Conservation (phyloP, 1,140 invertebrate species). For the Temnothorax curvispinosus region DNA sequence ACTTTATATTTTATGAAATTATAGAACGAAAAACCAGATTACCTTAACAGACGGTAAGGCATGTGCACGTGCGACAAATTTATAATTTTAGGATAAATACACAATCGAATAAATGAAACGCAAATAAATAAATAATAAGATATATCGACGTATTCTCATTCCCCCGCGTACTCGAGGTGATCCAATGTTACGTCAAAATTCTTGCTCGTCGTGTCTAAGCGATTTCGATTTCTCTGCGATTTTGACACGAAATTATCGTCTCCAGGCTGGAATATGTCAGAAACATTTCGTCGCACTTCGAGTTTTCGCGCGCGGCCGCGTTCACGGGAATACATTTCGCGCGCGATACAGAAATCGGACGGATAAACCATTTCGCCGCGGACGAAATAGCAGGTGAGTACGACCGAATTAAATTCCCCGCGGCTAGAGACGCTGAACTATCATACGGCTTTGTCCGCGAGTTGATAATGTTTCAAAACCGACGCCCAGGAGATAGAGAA, state of each 20-base stretch:
- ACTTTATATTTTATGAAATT: neutral
- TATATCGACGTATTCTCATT: neutral
- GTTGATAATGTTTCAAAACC: slow-evolving; percentile 71
- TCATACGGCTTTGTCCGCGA: slow-evolving; percentile 69
- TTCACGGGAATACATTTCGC: slow-evolving; percentile 48
- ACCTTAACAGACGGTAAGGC: neutral
- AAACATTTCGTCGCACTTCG: neutral
- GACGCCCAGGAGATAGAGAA: slow-evolving; percentile 51
- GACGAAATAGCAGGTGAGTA: slow-evolving; percentile 8
- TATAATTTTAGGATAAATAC: neutral
- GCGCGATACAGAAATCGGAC: slow-evolving; percentile 44
- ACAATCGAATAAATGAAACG: neutral
- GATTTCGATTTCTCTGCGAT: neutral
- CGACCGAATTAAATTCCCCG: slow-evolving; percentile 65
- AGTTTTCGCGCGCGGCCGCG: neutral
- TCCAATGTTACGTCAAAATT: neutral
- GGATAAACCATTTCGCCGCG: slow-evolving; percentile 55
- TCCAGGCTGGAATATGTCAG: neutral
- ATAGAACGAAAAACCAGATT: neutral
- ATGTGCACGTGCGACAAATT: neutral
- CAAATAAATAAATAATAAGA: neutral
- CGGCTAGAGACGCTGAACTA: slow-evolving; percentile 60
- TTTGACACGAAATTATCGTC: slow-evolving; percentile 30
- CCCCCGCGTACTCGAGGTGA: neutral
- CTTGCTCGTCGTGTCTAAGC: neutral